Base-by-base conservation (phyloP, 2,113 vertebrate species). In the Gnathonemus echidnorhynchus region DNA sequence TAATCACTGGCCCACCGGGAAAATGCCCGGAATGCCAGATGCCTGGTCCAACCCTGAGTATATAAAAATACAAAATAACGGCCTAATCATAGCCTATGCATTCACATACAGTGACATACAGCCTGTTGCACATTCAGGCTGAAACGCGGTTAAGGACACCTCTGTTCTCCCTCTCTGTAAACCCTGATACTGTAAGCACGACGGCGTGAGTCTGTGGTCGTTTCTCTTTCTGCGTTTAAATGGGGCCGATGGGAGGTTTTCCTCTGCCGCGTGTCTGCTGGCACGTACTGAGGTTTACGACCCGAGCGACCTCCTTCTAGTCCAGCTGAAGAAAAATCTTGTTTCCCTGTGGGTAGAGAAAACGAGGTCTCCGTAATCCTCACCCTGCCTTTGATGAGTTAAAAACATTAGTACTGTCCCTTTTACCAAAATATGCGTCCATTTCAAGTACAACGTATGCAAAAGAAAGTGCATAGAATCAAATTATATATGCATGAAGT, bases 231-330 rank as follows among this genome's bases (percentile, higher is more conserved):
- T 84, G 19, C 35, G 39, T 19, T 46, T 84, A 45, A 45, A 46
- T 84, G 8, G 35, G 8, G 6, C 39, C 35, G 15, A 19, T 83
- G 77, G 7, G 39, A 42, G 5, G 35, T 83, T 17, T 83, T 46
- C 35, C 6, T 45, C 39, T 35, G 77, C 11, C n/a, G 45, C 89
- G 89, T 87, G 89, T 17, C 58, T 50, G 21, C 13, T 24, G 19
- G 85, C 89, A 90, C 89, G 89, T 90, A 87, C 45, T 6, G 46
- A 87, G 52, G 48, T 89, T 89, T 53, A 50, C 80, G 42, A 27
- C 56, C 58, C 42, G 15, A 13, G 35, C 46, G 7, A 31, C n/a
- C 89, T 39, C 56, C 50, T 45, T 90, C 58, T 49, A 5, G 17
- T 35, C 19, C 17, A 4, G 5, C 9, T 5, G 15, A 31, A n/a